These are phyloP conservation scores for Lipotes vexillifer DNA, from an alignment of 2,113 vertebrate species.

Conservation along the genomic window DNA sequence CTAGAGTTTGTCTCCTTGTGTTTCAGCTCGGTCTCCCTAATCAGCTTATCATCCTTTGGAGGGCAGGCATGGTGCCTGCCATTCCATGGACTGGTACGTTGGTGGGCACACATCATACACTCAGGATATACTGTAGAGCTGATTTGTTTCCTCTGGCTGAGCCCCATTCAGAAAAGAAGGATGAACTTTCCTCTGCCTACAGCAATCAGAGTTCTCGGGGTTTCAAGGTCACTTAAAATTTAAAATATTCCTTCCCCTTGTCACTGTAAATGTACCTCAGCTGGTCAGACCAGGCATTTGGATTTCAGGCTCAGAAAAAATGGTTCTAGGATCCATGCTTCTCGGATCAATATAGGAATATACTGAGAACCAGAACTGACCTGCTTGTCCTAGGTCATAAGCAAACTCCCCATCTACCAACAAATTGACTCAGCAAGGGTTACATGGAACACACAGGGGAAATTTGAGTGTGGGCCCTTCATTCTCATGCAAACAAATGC, in stretches of 20 bases:
- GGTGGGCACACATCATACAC: background rate
- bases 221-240: constrained; percentile 23
- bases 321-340: background rate
- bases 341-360: background rate
- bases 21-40: background rate
- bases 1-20: background rate
- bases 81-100: background rate
- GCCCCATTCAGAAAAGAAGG: background rate
- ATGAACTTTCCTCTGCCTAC: background rate
- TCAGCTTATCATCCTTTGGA: background rate
- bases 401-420: background rate
- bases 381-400: background rate
- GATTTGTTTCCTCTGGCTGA: constrained; percentile 9
- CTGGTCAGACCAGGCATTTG: background rate
- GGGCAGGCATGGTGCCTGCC: background rate
- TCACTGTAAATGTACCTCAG: background rate
- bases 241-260: background rate
- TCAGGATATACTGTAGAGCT: background rate
- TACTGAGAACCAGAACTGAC: background rate
- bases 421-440: background rate
- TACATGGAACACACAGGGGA: too few species aligned
- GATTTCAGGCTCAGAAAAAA: background rate
- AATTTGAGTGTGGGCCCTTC: background rate
- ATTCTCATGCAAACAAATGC: background rate
- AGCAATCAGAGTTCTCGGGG: background rate